Conservation (phyloP, 1,140 invertebrate genomes). For the Drosophila saltans region DNA sequence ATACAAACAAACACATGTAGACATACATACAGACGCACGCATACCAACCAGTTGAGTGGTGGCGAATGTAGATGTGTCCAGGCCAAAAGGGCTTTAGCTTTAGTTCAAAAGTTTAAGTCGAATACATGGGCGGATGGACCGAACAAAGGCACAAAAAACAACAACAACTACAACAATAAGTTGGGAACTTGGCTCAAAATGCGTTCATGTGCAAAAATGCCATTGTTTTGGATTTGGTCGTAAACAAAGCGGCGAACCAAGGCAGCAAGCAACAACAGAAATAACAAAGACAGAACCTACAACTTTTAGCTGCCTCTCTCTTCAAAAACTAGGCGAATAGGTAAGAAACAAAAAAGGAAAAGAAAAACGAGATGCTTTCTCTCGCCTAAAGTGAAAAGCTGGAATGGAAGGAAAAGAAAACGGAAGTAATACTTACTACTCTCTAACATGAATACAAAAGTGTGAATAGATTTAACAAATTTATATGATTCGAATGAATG, state of each 20-base stretch:
- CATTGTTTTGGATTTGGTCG: slow-evolving; percentile 73
- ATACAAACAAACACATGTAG: neutral
- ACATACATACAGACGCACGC: neutral
- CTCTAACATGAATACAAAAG: slow-evolving; percentile 8
- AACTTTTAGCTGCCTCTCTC: slow-evolving; percentile 20
- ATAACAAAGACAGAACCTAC: slow-evolving; percentile 33
- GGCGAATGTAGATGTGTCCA: slow-evolving; percentile 23
- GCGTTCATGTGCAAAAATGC: slow-evolving; percentile 75
- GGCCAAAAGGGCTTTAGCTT: slow-evolving; percentile 29
- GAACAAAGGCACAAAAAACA: slow-evolving; percentile 2
- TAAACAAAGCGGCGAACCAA: slow-evolving; percentile 70
- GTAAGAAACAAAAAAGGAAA: slow-evolving; percentile 53
- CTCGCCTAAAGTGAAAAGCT: slow-evolving; percentile 9
- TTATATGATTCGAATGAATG: slow-evolving; percentile 1
- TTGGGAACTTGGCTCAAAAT: slow-evolving; percentile 55
- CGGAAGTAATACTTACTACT: slow-evolving; percentile 11
- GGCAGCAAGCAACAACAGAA: slow-evolving; percentile 12
- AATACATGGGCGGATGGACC: slow-evolving; percentile 23
- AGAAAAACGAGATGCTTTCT: slow-evolving; percentile 9
- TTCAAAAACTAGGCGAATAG: slow-evolving; percentile 56
- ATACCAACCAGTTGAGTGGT: neutral
- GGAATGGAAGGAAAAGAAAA: slow-evolving; percentile 7
- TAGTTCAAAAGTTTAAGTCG: slow-evolving; percentile 43
- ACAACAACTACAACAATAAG: slow-evolving; percentile 33
- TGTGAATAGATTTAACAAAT: slow-evolving; percentile 10